phyloP scores from a whole-genome alignment of 2,888 invertebrate species.

The Himalopsyche kuldschensis region DNA sequence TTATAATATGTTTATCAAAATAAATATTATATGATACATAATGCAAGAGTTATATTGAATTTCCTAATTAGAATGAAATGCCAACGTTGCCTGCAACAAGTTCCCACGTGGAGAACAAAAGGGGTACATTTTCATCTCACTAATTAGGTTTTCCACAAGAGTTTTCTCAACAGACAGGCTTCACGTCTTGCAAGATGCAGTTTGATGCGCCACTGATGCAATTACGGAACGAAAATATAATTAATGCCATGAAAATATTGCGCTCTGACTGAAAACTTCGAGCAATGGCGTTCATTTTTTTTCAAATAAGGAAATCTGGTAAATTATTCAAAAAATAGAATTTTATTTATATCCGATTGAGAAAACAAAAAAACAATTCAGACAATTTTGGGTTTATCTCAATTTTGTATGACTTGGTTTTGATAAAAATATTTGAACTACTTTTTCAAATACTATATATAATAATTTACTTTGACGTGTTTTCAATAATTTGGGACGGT shows the following conservation, averaged over 20 bases:
- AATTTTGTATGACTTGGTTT: no score
- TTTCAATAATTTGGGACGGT: no score
- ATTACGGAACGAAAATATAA: background rate
- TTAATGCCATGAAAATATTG: background rate
- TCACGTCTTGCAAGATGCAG: background rate
- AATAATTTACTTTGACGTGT: no score
- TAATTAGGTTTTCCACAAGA: constrained; percentile 1
- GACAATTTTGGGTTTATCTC: no score
- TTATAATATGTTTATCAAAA: no score
- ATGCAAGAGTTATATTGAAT: background rate
- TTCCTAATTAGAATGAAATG: background rate
- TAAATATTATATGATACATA: background rate
- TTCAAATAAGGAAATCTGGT: background rate
- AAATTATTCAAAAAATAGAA: no score
- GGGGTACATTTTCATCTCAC: constrained; percentile 1
- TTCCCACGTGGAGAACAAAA: background rate
- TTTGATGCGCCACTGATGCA: background rate
- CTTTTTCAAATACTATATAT: no score
- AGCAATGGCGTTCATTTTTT: background rate
- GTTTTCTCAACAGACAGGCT: background rate
- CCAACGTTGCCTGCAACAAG: background rate
- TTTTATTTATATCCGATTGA: no score
- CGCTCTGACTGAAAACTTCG: background rate
- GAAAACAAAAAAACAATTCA: no score
- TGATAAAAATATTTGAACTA: no score